A percentile compares a stretch with the other conserved stretches of the same genome.
Conservation (phyloP, 64 coral and sea anemone genomes). For the Exaiptasia diaphana region DNA sequence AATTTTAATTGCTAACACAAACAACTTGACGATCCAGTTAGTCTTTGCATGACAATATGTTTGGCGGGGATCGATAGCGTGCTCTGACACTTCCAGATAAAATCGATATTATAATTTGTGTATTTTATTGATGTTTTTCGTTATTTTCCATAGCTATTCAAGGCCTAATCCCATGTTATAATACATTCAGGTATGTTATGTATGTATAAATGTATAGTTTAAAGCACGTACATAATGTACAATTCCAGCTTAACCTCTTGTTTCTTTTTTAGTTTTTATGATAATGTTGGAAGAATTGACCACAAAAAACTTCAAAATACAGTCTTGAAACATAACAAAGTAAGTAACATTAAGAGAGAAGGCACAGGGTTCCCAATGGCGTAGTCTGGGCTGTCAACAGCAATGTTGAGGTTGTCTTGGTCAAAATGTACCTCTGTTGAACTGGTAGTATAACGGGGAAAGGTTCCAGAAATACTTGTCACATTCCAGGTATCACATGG, state of each 20-base stretch:
- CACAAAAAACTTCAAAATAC: conserved; percentile 43
- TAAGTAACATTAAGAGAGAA: background rate
- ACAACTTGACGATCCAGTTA: too few relatives aligned
- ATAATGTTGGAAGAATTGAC: conserved; percentile 35
- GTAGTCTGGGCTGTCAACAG: too few relatives aligned
- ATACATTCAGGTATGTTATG: conserved; percentile 20
- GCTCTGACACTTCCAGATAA: too few relatives aligned
- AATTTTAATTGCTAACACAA: too few relatives aligned
- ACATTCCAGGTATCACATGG: too few relatives aligned
- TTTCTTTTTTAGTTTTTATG: conserved; percentile 47
- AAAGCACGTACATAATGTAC: background rate
- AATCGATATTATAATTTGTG: background rate
- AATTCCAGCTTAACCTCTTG: background rate
- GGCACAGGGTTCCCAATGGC: background rate
- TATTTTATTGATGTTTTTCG: background rate
- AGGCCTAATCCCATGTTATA: conserved; percentile 48
- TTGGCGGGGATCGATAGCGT: too few relatives aligned
- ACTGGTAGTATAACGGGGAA: background rate
- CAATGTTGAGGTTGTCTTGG: background rate
- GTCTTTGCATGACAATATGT: too few relatives aligned
- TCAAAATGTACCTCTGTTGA: background rate
- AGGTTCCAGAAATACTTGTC: too few relatives aligned
- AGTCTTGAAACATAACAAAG: too few relatives aligned
- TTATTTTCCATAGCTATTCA: conserved; percentile 45
- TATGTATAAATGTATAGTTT: background rate